phyloP scores from a whole-genome alignment of 2,113 vertebrate genomes.

The Triplophysa siluroides region DNA sequence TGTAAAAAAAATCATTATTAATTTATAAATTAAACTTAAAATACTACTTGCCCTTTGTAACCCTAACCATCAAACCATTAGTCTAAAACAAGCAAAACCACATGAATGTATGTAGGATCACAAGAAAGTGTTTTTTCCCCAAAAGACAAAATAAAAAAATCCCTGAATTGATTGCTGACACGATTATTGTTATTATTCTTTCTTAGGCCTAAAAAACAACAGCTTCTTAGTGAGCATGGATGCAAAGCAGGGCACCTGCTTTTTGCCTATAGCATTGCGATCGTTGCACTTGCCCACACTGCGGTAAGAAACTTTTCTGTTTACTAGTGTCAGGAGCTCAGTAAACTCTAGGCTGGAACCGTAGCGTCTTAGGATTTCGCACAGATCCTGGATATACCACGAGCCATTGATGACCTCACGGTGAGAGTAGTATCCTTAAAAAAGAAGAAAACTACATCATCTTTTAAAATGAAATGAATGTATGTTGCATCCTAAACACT shows the following conservation, averaged over 20 bases:
- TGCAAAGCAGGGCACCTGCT: slow-evolving; percentile 94
- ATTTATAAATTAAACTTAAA: not conserved
- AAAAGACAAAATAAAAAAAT: not conserved
- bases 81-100: not conserved
- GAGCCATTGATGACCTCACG: slow-evolving; percentile 87
- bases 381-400: slow-evolving; percentile 96
- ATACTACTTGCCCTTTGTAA: not conserved
- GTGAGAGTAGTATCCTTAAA: slow-evolving; percentile 92
- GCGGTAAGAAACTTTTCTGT: slow-evolving; percentile 88
- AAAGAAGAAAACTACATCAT: not conserved
- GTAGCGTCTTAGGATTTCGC: slow-evolving; percentile 76
- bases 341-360: slow-evolving; percentile 87
- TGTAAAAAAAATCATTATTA: not conserved
- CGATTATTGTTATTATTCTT: not conserved
- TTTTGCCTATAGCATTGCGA: slow-evolving; percentile 81
- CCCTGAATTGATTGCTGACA: not conserved
- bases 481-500: not conserved
- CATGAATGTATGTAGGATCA: not conserved
- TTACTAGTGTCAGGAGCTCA: slow-evolving; percentile 90
- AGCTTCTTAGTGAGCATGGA: slow-evolving; percentile 98
- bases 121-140: not conserved
- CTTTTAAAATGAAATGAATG: not conserved
- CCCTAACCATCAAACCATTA: not conserved
- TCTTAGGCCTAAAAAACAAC: slow-evolving; percentile 82
- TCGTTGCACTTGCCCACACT: slow-evolving; percentile 72